phyloP scores from a whole-genome alignment of 2,113 vertebrate genomes.

The Rhizomys pruinosus region DNA sequence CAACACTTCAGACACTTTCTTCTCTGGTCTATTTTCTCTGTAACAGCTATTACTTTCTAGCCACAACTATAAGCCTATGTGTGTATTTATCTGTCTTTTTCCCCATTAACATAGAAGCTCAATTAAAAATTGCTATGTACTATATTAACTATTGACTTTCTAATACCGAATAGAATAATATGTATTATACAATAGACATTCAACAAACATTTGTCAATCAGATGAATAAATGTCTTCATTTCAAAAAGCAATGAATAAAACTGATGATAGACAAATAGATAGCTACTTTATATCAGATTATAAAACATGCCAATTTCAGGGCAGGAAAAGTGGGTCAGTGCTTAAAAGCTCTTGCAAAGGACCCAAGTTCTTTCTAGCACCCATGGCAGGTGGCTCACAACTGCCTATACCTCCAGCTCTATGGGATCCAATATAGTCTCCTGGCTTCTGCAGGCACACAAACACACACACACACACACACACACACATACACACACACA shows the following conservation, averaged over 20 bases:
- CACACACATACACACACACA: too few relatives aligned
- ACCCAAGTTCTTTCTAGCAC: too few relatives aligned
- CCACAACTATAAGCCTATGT: neutral
- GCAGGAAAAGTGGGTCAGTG: neutral
- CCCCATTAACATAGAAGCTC: neutral
- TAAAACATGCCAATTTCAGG: neutral
- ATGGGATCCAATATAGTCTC: too few relatives aligned
- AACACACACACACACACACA: too few relatives aligned
- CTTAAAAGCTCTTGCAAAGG: too few relatives aligned
- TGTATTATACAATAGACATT: neutral
- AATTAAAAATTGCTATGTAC: neutral
- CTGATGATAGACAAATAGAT: neutral
- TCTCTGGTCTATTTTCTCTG: neutral
- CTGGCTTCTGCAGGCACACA: too few relatives aligned
- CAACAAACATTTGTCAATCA: neutral
- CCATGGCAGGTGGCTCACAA: too few relatives aligned
- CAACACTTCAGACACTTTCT: conserved; percentile 18
- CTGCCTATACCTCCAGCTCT: too few relatives aligned
- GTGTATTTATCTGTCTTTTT: neutral
- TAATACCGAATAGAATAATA: neutral
- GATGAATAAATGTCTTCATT: conserved; percentile 19
- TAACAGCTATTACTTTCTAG: neutral
- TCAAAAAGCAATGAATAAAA: neutral
- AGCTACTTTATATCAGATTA: neutral
- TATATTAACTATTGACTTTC: conserved; percentile 13